Conservation (phyloP, 37 sponge, comb jelly and placozoan genomes). For the Petrosia ficiformis region DNA sequence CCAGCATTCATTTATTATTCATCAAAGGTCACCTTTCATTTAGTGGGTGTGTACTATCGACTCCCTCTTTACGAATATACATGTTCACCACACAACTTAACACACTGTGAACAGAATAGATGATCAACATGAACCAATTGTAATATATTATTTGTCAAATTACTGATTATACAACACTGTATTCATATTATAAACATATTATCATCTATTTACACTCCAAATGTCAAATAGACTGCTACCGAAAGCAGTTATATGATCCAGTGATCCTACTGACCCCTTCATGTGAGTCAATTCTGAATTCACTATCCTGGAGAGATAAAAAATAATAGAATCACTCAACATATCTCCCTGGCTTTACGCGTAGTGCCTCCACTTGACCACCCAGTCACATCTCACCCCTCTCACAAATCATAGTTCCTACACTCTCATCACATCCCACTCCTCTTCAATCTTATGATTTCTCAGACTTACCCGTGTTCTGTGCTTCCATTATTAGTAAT, state of each 20-base stretch:
- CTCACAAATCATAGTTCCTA: background rate
- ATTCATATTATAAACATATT: background rate
- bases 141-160: too few species aligned
- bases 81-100: background rate
- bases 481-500: constrained; percentile 88
- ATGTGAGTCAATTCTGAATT: constrained; percentile 72
- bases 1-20: constrained; percentile 43
- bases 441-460: too few species aligned
- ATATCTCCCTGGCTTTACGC: too few species aligned
- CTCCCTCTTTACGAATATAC: background rate
- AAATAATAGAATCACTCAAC: background rate
- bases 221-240: constrained; percentile 75
- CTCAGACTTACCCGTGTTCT: constrained; percentile 66
- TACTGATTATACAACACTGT: too few species aligned
- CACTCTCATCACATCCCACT: too few species aligned
- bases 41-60: constrained; percentile 33
- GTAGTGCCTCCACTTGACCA: background rate
- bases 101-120: background rate
- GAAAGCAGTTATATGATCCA: constrained; percentile 70
- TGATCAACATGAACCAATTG: background rate
- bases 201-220: constrained; percentile 54
- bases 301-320: constrained; percentile 50
- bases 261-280: constrained; percentile 57
- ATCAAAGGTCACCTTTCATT: constrained; percentile 24
- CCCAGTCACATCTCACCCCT: constrained; percentile 1